Conservation (phyloP, 2,113 vertebrate genomes). For the Bombycilla garrulus region DNA sequence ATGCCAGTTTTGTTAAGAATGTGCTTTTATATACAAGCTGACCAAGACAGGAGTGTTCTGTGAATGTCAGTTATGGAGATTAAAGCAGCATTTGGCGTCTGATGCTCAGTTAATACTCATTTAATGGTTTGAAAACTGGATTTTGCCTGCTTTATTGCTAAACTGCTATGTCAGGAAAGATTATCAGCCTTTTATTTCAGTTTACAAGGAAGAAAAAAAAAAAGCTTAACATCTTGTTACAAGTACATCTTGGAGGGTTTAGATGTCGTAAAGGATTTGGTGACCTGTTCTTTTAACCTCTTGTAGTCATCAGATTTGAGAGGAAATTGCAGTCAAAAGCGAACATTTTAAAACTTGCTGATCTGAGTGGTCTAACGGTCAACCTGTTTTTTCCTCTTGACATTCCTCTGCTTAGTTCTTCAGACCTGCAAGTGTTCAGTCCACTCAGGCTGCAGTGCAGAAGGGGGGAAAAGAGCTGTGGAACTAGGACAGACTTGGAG, state of each 20-base stretch:
- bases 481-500: constrained; percentile 73
- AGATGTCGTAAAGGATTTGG: not conserved
- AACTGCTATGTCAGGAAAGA: not conserved
- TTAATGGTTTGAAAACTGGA: not conserved
- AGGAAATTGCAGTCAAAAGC: not conserved
- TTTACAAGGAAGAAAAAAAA: not conserved
- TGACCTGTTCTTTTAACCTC: not conserved
- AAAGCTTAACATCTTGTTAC: not conserved
- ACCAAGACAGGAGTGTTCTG: not conserved
- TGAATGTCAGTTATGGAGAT: not conserved
- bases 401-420: not conserved
- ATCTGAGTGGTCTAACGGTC: not conserved
- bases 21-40: not conserved
- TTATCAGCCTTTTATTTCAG: not conserved
- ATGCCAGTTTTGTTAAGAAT: not conserved
- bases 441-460: constrained; percentile 5
- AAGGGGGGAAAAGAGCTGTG: not conserved
- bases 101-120: not conserved
- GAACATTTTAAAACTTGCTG: not conserved
- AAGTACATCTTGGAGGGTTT: not conserved
- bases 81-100: not conserved
- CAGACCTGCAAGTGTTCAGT: constrained; percentile 29
- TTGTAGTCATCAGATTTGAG: not conserved
- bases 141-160: not conserved
- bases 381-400: not conserved